phyloP scores from a whole-genome alignment of 2,113 vertebrate species.

The Nerophis lumbriciformis region DNA sequence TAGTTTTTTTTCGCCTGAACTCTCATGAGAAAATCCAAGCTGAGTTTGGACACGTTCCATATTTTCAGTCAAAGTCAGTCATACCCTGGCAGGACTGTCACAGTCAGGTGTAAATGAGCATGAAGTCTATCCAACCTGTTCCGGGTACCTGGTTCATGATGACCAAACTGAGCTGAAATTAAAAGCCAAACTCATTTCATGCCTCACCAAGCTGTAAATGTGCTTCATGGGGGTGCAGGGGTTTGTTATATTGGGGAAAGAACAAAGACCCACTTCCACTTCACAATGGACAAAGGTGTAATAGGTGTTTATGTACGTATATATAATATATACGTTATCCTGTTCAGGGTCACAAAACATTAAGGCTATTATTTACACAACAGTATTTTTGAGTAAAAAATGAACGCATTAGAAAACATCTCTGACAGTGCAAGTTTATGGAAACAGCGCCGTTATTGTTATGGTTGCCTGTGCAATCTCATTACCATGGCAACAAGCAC shows the following conservation, averaged over 20 bases:
- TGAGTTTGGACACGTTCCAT: slow-evolving; percentile 19
- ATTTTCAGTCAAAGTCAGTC: slow-evolving; percentile 1
- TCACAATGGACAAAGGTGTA: slow-evolving; percentile 10
- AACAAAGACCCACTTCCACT: slow-evolving; percentile 32
- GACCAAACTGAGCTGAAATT: slow-evolving; percentile 50
- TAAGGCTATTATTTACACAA: too few relatives aligned
- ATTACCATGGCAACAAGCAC: slow-evolving; percentile 2
- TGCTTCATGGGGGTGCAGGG: slow-evolving; percentile 36
- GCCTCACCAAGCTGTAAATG: slow-evolving; percentile 53
- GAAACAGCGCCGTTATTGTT: background rate
- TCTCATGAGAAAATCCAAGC: background rate
- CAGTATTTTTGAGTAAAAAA: too few relatives aligned
- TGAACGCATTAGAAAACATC: background rate
- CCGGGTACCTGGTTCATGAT: slow-evolving; percentile 19
- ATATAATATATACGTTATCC: too few relatives aligned
- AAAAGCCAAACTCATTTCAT: slow-evolving; percentile 59
- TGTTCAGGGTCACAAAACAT: too few relatives aligned
- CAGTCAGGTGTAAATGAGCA: slow-evolving; percentile 17
- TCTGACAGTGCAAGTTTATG: background rate
- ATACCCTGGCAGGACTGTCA: slow-evolving; percentile 26
- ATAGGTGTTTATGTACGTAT: background rate
- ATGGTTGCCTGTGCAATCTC: background rate
- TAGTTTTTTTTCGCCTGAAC: background rate
- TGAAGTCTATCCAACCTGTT: slow-evolving; percentile 34
- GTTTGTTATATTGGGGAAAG: slow-evolving; percentile 46